Evolutionary conservation across 2,797 vertebrate genomes (phyloP).

Genomic region (Erethizon dorsatum): DNA sequence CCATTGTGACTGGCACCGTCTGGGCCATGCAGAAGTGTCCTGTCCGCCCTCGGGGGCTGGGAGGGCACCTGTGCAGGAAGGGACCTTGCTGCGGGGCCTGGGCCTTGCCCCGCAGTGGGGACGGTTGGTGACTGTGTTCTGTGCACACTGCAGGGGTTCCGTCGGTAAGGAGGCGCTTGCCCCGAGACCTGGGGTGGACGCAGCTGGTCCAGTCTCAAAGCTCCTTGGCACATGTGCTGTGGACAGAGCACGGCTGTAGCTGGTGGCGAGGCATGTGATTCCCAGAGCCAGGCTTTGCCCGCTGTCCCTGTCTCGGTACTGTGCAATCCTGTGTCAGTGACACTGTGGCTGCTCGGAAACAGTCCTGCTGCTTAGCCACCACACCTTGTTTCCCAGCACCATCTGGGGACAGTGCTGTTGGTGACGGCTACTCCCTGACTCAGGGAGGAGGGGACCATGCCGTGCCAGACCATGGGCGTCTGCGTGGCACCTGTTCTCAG

Average conservation of each 20-base stretch:
- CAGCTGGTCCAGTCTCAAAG: background rate
- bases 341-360: background rate
- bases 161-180: background rate
- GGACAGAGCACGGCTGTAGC: too few species aligned
- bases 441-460: rapidly evolving
- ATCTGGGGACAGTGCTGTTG: background rate
- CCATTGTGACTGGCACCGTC: rapidly evolving
- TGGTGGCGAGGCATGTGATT: background rate
- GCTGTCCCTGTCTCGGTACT: background rate
- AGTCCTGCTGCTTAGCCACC: rapidly evolving
- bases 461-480: rapidly evolving
- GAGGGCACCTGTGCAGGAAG: background rate
- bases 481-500: rapidly evolving
- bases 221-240: rapidly evolving
- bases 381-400: background rate
- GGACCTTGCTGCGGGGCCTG: rapidly evolving
- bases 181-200: rapidly evolving
- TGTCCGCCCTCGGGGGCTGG: background rate
- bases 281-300: background rate
- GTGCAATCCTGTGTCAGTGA: background rate
- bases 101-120: background rate
- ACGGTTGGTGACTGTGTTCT: background rate
- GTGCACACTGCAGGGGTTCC: rapidly evolving
- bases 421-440: background rate
- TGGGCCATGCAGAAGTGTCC: rapidly evolving